phyloP scores from a whole-genome alignment of 2,888 invertebrate species.

The Stramonita haemastoma region DNA sequence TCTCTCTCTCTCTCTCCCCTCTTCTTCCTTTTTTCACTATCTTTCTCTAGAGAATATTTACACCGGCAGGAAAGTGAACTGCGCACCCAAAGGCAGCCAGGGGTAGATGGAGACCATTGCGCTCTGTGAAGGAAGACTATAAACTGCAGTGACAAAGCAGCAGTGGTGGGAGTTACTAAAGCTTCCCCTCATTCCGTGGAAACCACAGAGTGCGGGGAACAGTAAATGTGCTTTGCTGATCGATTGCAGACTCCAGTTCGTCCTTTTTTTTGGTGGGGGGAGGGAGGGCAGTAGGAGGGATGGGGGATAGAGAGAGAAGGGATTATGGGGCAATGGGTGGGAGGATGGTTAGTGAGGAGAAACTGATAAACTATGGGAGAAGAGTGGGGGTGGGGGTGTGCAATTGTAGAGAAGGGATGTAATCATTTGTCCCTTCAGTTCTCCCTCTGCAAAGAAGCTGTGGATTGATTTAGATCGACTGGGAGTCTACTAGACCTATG shows the following conservation, averaged over 20 bases:
- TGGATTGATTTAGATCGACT: not conserved
- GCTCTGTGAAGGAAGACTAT: not conserved
- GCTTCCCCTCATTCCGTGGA: not conserved
- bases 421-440: not conserved
- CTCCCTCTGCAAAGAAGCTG: not conserved
- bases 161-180: not conserved
- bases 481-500: not conserved
- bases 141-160: not conserved
- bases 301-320: not conserved
- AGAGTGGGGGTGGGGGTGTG: not conserved
- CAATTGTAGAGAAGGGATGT: not conserved
- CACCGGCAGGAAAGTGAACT: too few species aligned
- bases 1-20: not conserved
- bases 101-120: not conserved
- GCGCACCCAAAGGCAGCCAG: too few species aligned
- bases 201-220: not conserved
- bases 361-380: not conserved
- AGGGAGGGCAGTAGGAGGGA: not conserved
- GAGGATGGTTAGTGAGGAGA: not conserved
- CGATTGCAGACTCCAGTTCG: not conserved
- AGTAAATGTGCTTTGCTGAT: conserved; percentile 5
- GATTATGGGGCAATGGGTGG: too few species aligned
- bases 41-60: too few species aligned
- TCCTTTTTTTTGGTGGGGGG: not conserved
- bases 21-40: not conserved